Evolutionary conservation across 1,140 invertebrate species (phyloP).

Genomic region (Tetranychus urticae): DNA sequence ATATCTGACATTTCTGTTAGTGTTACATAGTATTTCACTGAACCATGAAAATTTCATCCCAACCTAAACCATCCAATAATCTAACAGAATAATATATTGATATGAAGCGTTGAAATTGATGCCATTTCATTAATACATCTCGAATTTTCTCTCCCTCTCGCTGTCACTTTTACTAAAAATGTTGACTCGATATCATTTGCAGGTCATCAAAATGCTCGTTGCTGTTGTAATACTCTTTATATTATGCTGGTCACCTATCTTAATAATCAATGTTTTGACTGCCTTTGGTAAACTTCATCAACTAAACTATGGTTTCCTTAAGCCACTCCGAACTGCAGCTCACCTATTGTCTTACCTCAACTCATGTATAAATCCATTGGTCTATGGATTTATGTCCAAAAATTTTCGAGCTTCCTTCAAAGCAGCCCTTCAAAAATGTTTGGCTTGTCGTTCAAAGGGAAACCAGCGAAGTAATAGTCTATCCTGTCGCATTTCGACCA

Average conservation of each 20-base stretch:
- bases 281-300: conserved; percentile 28
- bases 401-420: conserved; percentile 42
- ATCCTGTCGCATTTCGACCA: not conserved
- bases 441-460: conserved; percentile 3
- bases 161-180: no score
- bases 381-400: conserved; percentile 56
- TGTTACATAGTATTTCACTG: no score
- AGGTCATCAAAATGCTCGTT: conserved; percentile 45
- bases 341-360: conserved; percentile 40
- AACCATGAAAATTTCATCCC: no score
- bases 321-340: conserved; percentile 35
- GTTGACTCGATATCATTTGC: no score
- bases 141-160: no score
- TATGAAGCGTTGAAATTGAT: no score
- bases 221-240: conserved; percentile 40
- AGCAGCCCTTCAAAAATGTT: conserved; percentile 22
- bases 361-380: conserved; percentile 48
- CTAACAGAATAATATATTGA: no score
- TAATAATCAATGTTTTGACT: conserved; percentile 37
- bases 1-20: no score
- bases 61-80: no score
- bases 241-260: conserved; percentile 37
- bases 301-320: conserved; percentile 28
- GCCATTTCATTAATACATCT: no score
- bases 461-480: not conserved